Evolutionary conservation across 1,140 invertebrate genomes (phyloP).

Genomic region (Leptinotarsa lineolata): DNA sequence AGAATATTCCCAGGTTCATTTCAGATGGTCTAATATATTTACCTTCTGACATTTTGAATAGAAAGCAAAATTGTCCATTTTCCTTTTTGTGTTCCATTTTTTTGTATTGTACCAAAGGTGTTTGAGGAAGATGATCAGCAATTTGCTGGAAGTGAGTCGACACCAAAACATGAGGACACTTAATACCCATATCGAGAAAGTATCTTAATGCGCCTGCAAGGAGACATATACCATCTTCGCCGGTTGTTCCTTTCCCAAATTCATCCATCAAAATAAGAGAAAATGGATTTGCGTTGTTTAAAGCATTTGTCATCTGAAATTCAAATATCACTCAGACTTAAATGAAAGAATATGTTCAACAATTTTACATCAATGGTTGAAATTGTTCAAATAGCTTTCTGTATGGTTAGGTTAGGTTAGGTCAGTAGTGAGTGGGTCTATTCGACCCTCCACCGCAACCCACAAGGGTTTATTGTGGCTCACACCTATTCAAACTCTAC

Average conservation of each 20-base stretch:
- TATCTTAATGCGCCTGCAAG: constrained; percentile 68
- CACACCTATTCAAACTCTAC: too few relatives aligned
- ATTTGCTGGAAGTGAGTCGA: constrained; percentile 79
- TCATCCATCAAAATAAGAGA: constrained; percentile 88
- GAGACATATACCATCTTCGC: constrained; percentile 74
- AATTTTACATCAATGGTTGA: too few relatives aligned
- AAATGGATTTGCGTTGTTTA: constrained; percentile 65
- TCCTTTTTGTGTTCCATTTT: constrained; percentile 47
- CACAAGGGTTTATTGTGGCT: too few relatives aligned
- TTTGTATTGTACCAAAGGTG: constrained; percentile 65
- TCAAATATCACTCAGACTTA: neutral
- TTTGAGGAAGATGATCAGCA: constrained; percentile 63
- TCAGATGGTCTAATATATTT: neutral
- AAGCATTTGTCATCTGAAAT: constrained; percentile 71
- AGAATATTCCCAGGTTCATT: too few relatives aligned
- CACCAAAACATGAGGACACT: constrained; percentile 75
- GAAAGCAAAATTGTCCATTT: constrained; percentile 42
- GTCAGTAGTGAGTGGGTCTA: too few relatives aligned
- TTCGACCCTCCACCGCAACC: too few relatives aligned
- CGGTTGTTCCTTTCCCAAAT: constrained; percentile 87
- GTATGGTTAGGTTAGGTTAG: too few relatives aligned
- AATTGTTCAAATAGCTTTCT: too few relatives aligned
- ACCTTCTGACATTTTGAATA: constrained; percentile 50
- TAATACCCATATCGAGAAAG: constrained; percentile 61
- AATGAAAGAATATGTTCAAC: too few relatives aligned